These are phyloP conservation scores for Nycticryphes semicollaris DNA, from an alignment of 2,113 vertebrate genomes.

Conservation along the genomic window DNA sequence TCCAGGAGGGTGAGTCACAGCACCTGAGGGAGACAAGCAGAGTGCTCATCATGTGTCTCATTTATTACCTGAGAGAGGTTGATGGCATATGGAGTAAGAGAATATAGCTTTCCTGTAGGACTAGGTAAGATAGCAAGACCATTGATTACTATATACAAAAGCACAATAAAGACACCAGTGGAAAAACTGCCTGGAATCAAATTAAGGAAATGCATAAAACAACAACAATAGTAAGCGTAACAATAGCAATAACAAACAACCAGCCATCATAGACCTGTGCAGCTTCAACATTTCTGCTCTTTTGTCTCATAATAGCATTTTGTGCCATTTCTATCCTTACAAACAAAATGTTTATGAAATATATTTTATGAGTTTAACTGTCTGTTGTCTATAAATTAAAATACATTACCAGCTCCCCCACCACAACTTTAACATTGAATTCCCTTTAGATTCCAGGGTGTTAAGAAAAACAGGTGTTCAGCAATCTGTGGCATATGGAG, in stretches of 20 bases:
- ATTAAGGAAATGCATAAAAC: background rate
- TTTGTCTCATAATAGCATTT: background rate
- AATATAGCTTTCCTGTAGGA: conserved; percentile 26
- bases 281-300: background rate
- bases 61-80: conserved; percentile 56
- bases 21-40: conserved; percentile 36
- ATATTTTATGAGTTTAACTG: background rate
- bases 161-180: background rate
- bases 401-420: background rate
- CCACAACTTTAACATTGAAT: background rate
- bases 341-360: background rate
- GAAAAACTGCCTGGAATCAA: conserved; percentile 10
- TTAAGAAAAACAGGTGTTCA: conserved; percentile 24
- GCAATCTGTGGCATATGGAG: conserved; percentile 19
- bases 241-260: background rate
- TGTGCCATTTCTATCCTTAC: background rate
- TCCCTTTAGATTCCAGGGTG: background rate
- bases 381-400: background rate
- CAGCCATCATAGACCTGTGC: background rate
- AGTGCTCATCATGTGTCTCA: conserved; percentile 22
- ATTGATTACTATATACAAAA: conserved; percentile 26
- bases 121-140: conserved; percentile 26
- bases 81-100: conserved; percentile 50
- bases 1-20: conserved; percentile 44
- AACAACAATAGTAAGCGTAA: background rate